A percentile compares a stretch with the other conserved stretches of the same genome.
Evolutionary conservation across 2,888 invertebrate genomes (phyloP).

Genomic region (Drosophila setosimentum): DNA sequence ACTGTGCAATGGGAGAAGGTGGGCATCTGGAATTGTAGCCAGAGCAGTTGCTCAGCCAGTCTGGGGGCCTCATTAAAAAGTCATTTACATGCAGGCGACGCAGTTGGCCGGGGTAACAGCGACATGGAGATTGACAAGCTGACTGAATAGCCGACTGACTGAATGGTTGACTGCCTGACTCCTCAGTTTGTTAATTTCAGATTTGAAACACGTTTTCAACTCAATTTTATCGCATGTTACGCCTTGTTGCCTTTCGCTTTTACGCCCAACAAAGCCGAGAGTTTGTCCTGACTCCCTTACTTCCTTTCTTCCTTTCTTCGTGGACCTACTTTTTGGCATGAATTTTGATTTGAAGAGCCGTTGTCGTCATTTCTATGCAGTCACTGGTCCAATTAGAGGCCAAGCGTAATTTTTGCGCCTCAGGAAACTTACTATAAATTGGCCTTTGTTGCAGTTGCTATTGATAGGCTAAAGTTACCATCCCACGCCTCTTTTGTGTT

Average conservation of each 20-base stretch:
- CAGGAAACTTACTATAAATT: slow-evolving; percentile 72
- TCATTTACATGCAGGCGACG: slow-evolving; percentile 78
- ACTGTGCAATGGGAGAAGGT: background rate
- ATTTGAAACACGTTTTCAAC: slow-evolving; percentile 83
- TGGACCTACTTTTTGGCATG: slow-evolving; percentile 43
- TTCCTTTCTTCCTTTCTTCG: slow-evolving; percentile 3
- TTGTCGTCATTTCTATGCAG: slow-evolving; percentile 56
- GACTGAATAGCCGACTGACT: slow-evolving; percentile 21
- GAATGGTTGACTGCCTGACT: slow-evolving; percentile 42
- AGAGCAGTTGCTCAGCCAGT: slow-evolving; percentile 2
- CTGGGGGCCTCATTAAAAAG: slow-evolving; percentile 75
- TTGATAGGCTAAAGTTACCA: slow-evolving; percentile 49
- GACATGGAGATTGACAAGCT: slow-evolving; percentile 33
- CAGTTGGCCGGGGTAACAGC: slow-evolving; percentile 54
- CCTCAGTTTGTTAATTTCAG: slow-evolving; percentile 79
- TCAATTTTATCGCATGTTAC: slow-evolving; percentile 85
- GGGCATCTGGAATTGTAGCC: background rate
- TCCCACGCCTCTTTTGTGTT: background rate
- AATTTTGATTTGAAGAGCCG: slow-evolving; percentile 78
- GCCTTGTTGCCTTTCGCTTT: slow-evolving; percentile 82
- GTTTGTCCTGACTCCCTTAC: background rate
- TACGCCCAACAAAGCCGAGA: slow-evolving; percentile 41
- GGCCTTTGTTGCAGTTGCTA: slow-evolving; percentile 75
- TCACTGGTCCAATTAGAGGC: slow-evolving; percentile 73
- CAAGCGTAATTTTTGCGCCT: slow-evolving; percentile 78